Evolutionary conservation across 1,140 invertebrate genomes (phyloP).

Genomic region (Cydia splendana): DNA sequence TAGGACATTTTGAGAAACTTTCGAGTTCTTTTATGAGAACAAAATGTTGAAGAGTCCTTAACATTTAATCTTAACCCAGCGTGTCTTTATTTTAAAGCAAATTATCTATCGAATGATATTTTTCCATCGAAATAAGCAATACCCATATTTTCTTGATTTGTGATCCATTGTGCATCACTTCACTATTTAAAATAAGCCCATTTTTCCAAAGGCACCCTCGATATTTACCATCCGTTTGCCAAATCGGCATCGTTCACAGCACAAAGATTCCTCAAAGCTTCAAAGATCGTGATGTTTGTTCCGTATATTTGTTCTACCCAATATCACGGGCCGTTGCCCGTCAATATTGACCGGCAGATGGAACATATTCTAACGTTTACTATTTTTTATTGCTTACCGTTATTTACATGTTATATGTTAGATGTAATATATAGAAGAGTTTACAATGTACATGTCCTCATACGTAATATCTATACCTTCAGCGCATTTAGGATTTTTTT

Average conservation of each 20-base stretch:
- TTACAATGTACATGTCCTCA: not conserved
- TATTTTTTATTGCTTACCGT: not conserved
- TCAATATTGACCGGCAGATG: slow-evolving; percentile 10
- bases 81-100: no score
- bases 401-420: not conserved
- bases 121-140: no score
- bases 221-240: slow-evolving; percentile 1
- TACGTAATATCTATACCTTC: no score
- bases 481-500: no score
- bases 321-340: slow-evolving; percentile 9
- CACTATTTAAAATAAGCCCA: not conserved
- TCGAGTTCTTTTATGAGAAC: no score
- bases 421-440: not conserved
- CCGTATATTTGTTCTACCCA: slow-evolving; percentile 6
- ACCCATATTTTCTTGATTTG: not conserved
- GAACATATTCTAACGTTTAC: slow-evolving; percentile 22
- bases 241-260: not conserved
- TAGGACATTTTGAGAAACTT: no score
- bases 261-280: not conserved
- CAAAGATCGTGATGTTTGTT: slow-evolving; percentile 23
- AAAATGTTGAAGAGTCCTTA: no score
- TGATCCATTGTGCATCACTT: not conserved
- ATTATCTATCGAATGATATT: no score
- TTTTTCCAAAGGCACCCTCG: not conserved
- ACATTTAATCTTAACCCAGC: no score